These are phyloP conservation scores for Saccopteryx bilineata DNA, from an alignment of 2,113 vertebrate species.

Conservation along the genomic window DNA sequence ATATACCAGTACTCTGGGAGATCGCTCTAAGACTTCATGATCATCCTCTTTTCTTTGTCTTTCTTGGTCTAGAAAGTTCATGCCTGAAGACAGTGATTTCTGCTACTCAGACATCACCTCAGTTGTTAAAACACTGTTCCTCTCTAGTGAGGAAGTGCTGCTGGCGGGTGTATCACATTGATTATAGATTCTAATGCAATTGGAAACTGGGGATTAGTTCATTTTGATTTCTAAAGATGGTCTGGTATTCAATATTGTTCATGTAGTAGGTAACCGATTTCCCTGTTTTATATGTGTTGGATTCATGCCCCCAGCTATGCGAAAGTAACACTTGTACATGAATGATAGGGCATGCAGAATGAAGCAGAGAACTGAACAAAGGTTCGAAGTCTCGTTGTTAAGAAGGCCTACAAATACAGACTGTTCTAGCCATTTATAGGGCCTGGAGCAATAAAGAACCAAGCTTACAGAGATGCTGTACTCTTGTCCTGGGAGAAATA, in stretches of 20 bases:
- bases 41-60: background rate
- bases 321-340: rapidly evolving
- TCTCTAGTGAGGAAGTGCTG: background rate
- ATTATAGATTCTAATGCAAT: too few relatives aligned
- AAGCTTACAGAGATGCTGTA: rapidly evolving
- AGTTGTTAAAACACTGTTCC: background rate
- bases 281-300: background rate
- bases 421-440: background rate
- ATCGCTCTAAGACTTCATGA: too few relatives aligned
- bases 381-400: background rate
- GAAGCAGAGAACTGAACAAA: background rate
- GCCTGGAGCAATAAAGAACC: background rate
- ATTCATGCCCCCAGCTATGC: background rate
- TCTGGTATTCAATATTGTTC: background rate
- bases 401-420: background rate
- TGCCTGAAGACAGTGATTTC: background rate
- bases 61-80: background rate
- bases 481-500: background rate
- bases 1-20: background rate
- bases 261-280: background rate
- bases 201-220: background rate
- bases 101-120: background rate
- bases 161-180: background rate
- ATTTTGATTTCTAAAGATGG: background rate
- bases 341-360: background rate